Conservation (phyloP, 2,797 vertebrate genomes). For the Lacerta viridis region DNA sequence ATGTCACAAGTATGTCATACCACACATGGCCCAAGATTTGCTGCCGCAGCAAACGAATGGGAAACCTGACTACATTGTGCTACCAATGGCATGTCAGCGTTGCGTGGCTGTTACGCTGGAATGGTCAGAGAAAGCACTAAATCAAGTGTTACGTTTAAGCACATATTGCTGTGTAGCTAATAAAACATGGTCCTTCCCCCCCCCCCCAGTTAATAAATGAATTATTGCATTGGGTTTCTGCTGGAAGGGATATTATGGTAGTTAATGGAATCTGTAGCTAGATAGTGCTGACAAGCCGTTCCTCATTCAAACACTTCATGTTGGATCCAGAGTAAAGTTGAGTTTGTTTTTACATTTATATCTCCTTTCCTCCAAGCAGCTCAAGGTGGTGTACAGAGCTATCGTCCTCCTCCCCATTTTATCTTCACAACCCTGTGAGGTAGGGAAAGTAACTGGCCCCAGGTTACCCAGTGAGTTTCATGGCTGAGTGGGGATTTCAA, state of each 20-base stretch:
- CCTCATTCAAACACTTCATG: neutral
- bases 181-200: neutral
- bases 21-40: neutral
- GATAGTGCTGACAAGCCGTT: neutral
- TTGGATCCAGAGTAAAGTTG: neutral
- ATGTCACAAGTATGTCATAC: constrained; percentile 7
- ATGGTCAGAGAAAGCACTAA: neutral
- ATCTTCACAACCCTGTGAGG: too few species aligned
- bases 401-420: too few species aligned
- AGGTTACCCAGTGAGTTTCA: too few species aligned
- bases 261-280: neutral
- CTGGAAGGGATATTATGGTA: neutral
- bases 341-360: neutral
- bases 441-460: too few species aligned
- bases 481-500: too few species aligned
- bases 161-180: neutral
- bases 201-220: neutral
- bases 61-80: neutral
- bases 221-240: neutral
- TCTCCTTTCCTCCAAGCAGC: too few species aligned
- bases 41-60: neutral
- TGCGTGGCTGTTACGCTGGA: neutral
- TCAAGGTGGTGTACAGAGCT: too few species aligned
- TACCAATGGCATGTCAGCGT: neutral
- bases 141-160: neutral